These are phyloP conservation scores for Gadus chalcogrammus DNA, from an alignment of 2,113 vertebrate genomes.

Conservation along the genomic window DNA sequence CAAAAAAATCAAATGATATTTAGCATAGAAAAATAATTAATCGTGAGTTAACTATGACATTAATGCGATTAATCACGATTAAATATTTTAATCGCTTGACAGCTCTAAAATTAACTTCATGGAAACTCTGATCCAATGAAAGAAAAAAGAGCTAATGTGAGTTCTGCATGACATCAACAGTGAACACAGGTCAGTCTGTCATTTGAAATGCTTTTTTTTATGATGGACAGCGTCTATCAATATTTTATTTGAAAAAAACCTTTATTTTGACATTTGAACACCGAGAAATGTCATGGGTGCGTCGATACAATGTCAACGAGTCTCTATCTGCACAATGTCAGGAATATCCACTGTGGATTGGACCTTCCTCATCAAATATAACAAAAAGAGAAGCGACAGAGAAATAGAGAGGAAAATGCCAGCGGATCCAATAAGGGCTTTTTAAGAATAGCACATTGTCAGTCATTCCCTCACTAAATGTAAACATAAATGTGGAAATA, in stretches of 20 bases:
- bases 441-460: slow-evolving; percentile 46
- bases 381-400: slow-evolving; percentile 38
- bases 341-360: slow-evolving; percentile 49
- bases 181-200: too few relatives aligned
- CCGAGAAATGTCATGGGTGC: slow-evolving; percentile 1
- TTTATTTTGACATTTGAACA: not conserved
- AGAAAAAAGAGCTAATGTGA: too few relatives aligned
- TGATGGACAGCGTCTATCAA: not conserved
- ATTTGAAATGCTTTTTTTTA: not conserved
- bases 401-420: slow-evolving; percentile 58
- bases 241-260: not conserved
- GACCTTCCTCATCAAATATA: slow-evolving; percentile 67
- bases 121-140: too few relatives aligned
- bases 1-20: too few relatives aligned
- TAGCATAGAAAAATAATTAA: too few relatives aligned
- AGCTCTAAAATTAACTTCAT: too few relatives aligned
- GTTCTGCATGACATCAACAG: too few relatives aligned
- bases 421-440: slow-evolving; percentile 50
- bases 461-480: slow-evolving; percentile 58
- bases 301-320: slow-evolving; percentile 16
- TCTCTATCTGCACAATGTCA: slow-evolving; percentile 30
- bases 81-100: too few relatives aligned
- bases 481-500: slow-evolving; percentile 32
- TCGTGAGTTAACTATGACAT: too few relatives aligned
- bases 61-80: too few relatives aligned